phyloP scores from a whole-genome alignment of 2,113 vertebrate species.

The Grammomys dolichurus region DNA sequence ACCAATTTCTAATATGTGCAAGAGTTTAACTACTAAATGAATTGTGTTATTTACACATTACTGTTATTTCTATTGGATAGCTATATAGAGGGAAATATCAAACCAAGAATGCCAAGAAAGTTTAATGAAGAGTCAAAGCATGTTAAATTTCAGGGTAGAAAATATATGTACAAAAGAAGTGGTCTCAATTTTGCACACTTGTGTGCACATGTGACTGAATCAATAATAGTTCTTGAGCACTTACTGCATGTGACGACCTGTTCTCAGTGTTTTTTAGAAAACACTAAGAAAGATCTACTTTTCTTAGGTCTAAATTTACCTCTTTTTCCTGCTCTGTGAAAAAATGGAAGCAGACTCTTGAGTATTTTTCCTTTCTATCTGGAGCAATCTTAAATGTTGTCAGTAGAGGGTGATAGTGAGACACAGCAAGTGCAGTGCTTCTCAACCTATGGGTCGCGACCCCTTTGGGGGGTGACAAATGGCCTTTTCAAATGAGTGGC shows the following conservation, averaged over 20 bases:
- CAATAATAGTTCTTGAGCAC: background rate
- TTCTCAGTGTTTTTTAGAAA: background rate
- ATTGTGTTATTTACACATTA: background rate
- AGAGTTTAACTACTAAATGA: background rate
- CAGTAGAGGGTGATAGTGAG: slow-evolving; percentile 4
- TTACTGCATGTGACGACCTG: background rate
- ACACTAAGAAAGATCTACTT: background rate
- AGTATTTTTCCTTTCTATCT: background rate
- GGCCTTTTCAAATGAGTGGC: no score
- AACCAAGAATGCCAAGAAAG: background rate
- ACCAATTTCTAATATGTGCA: background rate
- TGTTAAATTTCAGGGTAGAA: background rate
- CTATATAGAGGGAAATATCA: slow-evolving; percentile 5
- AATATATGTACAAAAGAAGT: background rate
- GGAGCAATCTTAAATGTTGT: background rate
- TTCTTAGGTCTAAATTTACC: background rate
- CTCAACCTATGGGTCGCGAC: background rate
- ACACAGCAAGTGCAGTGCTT: no score
- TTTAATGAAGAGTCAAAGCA: background rate
- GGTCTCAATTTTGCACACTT: background rate
- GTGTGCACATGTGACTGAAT: background rate
- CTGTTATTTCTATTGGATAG: background rate
- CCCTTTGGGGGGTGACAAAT: background rate
- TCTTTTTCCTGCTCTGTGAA: background rate
- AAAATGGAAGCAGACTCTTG: slow-evolving; percentile 35